Evolutionary conservation across 2,888 invertebrate species (phyloP), one percentile per base, ranked within the genome.

Genomic region (Troides aeacus): DNA sequence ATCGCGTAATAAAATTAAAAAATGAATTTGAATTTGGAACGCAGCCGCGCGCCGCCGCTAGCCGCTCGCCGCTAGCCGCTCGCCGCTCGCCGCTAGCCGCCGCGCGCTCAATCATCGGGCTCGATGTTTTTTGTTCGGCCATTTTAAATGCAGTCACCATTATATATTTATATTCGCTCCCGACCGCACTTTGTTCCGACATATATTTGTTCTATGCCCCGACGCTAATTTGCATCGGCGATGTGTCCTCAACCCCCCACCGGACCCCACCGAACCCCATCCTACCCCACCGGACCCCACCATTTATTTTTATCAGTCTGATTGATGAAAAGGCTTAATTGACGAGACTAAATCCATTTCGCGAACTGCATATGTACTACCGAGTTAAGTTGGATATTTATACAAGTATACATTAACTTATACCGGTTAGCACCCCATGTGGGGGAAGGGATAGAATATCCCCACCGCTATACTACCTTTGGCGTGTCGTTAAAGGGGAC

Each of bases 151-250:
- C 74, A 64, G 66, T 68, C 71, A 66, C 70, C 78, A 81, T 82
- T 79, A 81, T 77, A 76, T 77, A 81, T 81, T 76, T 76, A 79
- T 74, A 74, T 78, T 64, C 71, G 76, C 75, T 74, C 75, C 75
- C 72, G 77, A 62, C 68, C 71, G 63, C 74, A 74, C 76, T 79
- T 75, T 79, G 73, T 75, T 71, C 71, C 71, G 74, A 70, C 73
- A 74, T 74, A 75, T 73, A 78, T 78, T 76, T 77, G 72, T 74
- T 75, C 76, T 75, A 75, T 72, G 62, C 71, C 69, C 39, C 58
- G 58, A 53, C 68, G 73, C 75, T 75, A 74, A 74, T 76, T 76
- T 76, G 76, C 71, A 72, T 72, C 68, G 68, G 71, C 72, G 74
- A 74, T 76, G 72, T 39, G 39, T 39, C 39, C 39, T 10, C 10